phyloP scores from a whole-genome alignment of 2,797 vertebrate species.

The Leptodactylus fallax region DNA sequence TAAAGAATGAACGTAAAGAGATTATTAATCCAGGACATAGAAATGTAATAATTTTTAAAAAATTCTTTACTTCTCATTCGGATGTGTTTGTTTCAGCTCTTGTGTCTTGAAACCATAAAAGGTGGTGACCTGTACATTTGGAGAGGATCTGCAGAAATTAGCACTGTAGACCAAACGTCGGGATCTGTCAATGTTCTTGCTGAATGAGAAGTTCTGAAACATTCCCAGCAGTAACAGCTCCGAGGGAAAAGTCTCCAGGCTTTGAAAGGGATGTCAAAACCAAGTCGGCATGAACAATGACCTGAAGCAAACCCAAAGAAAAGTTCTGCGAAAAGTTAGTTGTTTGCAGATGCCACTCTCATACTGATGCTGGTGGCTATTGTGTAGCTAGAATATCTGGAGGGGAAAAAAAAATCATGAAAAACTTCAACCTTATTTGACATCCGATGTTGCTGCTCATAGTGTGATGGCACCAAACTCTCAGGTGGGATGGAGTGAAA shows the following conservation, averaged over 20 bases:
- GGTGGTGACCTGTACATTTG: background rate
- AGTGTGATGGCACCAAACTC: too few species aligned
- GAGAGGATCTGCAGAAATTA: background rate
- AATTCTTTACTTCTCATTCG: background rate
- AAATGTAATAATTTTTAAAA: background rate
- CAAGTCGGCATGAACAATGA: background rate
- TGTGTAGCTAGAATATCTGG: background rate
- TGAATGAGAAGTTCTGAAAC: background rate
- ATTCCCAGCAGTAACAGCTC: background rate
- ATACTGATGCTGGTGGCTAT: background rate
- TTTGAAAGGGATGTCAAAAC: background rate
- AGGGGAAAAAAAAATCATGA: background rate
- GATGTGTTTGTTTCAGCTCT: background rate
- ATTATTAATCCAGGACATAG: background rate
- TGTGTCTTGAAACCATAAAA: background rate
- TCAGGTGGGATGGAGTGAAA: too few species aligned
- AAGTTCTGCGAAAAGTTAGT: background rate
- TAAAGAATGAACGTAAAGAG: too few species aligned
- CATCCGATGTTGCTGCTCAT: background rate
- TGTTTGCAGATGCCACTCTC: background rate
- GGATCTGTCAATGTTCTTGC: background rate
- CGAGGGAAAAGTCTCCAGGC: conserved; percentile 16
- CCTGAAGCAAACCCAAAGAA: background rate
- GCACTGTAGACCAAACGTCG: background rate
- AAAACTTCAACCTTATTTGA: too few species aligned